These are phyloP conservation scores for Microcaecilia unicolor DNA, from an alignment of 2,797 vertebrate genomes.

Conservation along the genomic window DNA sequence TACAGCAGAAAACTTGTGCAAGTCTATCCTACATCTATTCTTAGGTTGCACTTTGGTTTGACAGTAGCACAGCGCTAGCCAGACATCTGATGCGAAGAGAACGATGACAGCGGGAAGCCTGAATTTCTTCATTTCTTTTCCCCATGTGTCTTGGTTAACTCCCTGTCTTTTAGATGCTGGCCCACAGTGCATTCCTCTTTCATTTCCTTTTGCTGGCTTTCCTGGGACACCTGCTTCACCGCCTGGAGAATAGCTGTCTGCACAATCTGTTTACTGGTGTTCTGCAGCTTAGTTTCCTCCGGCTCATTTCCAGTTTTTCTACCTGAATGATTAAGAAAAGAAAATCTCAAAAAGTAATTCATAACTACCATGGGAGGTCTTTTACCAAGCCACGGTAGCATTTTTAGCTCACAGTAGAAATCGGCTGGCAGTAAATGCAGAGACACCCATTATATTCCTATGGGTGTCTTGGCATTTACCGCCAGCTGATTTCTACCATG, in stretches of 20 bases:
- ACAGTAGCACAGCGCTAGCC: slow-evolving; percentile 25
- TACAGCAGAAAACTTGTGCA: slow-evolving; percentile 22
- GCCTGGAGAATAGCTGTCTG: slow-evolving; percentile 56
- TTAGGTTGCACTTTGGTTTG: slow-evolving; percentile 40
- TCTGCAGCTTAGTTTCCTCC: slow-evolving; percentile 57
- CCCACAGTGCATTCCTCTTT: neutral
- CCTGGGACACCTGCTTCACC: slow-evolving; percentile 56
- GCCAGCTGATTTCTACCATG: too few relatives aligned
- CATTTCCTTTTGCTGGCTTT: slow-evolving; percentile 36
- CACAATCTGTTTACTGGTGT: slow-evolving; percentile 61
- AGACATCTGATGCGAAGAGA: slow-evolving; percentile 32
- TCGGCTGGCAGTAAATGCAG: too few relatives aligned
- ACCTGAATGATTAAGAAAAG: slow-evolving; percentile 39
- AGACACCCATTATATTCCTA: too few relatives aligned
- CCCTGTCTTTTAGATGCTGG: slow-evolving; percentile 28
- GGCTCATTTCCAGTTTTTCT: slow-evolving; percentile 46
- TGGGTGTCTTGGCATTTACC: too few relatives aligned
- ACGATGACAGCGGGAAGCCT: neutral
- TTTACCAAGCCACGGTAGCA: too few relatives aligned
- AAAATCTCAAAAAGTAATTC: neutral
- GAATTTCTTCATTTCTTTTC: slow-evolving; percentile 42
- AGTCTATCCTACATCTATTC: slow-evolving; percentile 25
- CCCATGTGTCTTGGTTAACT: slow-evolving; percentile 44
- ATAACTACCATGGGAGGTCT: too few relatives aligned
- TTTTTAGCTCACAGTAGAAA: too few relatives aligned